These are phyloP conservation scores for Synergus laeviventris DNA, from an alignment of 2,888 invertebrate genomes.

Conservation along the genomic window DNA sequence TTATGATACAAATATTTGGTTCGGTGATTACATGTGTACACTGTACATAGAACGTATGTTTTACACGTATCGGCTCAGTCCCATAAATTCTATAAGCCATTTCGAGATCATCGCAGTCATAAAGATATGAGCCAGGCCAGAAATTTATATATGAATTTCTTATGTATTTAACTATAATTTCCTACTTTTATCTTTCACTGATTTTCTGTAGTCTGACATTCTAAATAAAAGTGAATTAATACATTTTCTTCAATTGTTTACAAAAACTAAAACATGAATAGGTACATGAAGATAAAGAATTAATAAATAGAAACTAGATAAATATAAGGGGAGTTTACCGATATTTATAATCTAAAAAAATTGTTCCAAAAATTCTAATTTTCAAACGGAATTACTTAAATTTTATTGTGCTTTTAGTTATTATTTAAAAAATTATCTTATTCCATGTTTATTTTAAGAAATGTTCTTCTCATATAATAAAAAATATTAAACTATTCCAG, in stretches of 20 bases:
- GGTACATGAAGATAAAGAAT: background rate
- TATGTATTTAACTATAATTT: background rate
- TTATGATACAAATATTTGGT: conserved; percentile 37
- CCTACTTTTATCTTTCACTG: background rate
- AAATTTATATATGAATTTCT: conserved; percentile 4
- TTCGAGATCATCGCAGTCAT: conserved; percentile 18
- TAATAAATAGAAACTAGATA: background rate
- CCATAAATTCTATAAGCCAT: conserved; percentile 16
- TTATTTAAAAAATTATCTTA: background rate
- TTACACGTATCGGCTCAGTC: background rate
- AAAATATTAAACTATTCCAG: background rate
- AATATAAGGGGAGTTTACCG: background rate
- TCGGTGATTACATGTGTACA: conserved; percentile 26
- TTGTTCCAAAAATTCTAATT: too few relatives aligned
- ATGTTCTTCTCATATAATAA: background rate
- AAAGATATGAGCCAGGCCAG: background rate
- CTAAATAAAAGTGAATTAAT: background rate
- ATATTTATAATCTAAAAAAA: too few relatives aligned
- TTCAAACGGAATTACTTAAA: too few relatives aligned
- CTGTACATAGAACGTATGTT: conserved; percentile 8
- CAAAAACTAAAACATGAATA: background rate
- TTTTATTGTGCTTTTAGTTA: background rate
- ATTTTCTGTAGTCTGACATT: background rate
- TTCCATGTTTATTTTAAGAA: background rate
- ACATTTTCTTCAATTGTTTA: background rate